phyloP scores from a whole-genome alignment of 1,140 invertebrate genomes.

The Brachystomella parvula region DNA sequence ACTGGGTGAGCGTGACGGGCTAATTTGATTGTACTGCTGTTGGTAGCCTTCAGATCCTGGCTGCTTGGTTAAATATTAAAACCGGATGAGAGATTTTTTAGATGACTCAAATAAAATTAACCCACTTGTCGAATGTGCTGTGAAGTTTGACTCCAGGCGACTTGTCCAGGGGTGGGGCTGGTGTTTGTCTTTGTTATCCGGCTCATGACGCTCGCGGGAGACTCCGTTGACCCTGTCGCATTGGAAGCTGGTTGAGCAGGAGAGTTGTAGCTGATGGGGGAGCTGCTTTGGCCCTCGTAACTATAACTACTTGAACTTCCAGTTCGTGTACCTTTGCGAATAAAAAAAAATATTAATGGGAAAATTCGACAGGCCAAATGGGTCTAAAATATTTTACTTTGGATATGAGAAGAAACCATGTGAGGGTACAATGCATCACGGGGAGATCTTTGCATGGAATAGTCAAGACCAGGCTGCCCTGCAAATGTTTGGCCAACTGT shows the following conservation, averaged over 20 bases:
- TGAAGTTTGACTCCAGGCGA: slow-evolving; percentile 49
- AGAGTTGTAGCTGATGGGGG: slow-evolving; percentile 39
- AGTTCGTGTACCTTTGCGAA: slow-evolving; percentile 30
- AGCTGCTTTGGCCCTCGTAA: slow-evolving; percentile 34
- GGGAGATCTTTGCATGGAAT: slow-evolving; percentile 55
- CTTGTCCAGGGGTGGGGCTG: slow-evolving; percentile 57
- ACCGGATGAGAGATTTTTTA: slow-evolving; percentile 1
- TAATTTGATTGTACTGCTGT: slow-evolving; percentile 62
- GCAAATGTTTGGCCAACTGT: slow-evolving; percentile 27
- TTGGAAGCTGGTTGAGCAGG: slow-evolving; percentile 40
- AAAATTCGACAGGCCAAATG: not conserved
- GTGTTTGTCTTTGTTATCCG: slow-evolving; percentile 59
- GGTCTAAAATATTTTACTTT: slow-evolving; percentile 40
- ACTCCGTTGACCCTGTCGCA: slow-evolving; percentile 40
- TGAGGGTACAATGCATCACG: slow-evolving; percentile 40
- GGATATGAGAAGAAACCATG: slow-evolving; percentile 48
- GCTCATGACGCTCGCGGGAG: slow-evolving; percentile 46
- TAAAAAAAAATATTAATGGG: slow-evolving; percentile 11
- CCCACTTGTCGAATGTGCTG: slow-evolving; percentile 43
- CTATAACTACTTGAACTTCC: slow-evolving; percentile 37
- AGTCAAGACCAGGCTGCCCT: slow-evolving; percentile 61
- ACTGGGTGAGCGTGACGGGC: slow-evolving; percentile 67
- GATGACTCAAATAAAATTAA: not conserved
- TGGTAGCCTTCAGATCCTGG: slow-evolving; percentile 57
- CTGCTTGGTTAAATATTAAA: slow-evolving; percentile 39